phyloP scores from a whole-genome alignment of 1,140 invertebrate genomes.

The Diabrotica virgifera region DNA sequence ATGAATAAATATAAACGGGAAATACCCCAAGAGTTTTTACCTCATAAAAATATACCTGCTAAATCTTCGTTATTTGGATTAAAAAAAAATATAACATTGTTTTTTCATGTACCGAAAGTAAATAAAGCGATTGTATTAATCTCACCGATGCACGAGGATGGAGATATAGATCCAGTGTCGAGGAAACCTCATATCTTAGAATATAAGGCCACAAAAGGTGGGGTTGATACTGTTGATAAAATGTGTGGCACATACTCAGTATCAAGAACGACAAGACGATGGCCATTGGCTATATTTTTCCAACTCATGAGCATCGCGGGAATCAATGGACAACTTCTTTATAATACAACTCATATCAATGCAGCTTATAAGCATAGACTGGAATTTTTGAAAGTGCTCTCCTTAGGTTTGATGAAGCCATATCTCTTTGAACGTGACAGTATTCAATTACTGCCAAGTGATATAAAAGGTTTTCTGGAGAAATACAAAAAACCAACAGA shows the following conservation, averaged over 20 bases:
- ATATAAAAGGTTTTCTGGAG: too few species aligned
- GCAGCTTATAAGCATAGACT: too few species aligned
- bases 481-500: too few species aligned
- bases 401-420: too few species aligned
- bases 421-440: too few species aligned
- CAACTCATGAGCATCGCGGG: conserved; percentile 54
- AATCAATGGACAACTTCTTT: conserved; percentile 50
- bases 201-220: conserved; percentile 49
- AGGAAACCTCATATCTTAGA: conserved; percentile 46
- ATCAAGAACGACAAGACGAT: conserved; percentile 50
- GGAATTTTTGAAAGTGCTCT: too few species aligned
- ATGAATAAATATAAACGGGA: conserved; percentile 40
- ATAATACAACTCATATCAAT: conserved; percentile 33
- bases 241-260: conserved; percentile 32
- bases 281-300: conserved; percentile 53
- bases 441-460: too few species aligned
- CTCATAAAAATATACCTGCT: conserved; percentile 26
- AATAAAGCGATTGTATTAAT: not conserved
- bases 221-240: conserved; percentile 43
- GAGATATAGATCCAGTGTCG: conserved; percentile 24
- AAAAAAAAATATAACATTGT: conserved; percentile 27
- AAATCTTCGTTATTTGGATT: conserved; percentile 37
- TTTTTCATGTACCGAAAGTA: conserved; percentile 28
- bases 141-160: not conserved
- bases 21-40: not conserved